A percentile compares a stretch with the other conserved stretches of the same genome.
These are phyloP conservation scores for Gallinago media DNA, from an alignment of 2,113 vertebrate species.

Conservation along the genomic window DNA sequence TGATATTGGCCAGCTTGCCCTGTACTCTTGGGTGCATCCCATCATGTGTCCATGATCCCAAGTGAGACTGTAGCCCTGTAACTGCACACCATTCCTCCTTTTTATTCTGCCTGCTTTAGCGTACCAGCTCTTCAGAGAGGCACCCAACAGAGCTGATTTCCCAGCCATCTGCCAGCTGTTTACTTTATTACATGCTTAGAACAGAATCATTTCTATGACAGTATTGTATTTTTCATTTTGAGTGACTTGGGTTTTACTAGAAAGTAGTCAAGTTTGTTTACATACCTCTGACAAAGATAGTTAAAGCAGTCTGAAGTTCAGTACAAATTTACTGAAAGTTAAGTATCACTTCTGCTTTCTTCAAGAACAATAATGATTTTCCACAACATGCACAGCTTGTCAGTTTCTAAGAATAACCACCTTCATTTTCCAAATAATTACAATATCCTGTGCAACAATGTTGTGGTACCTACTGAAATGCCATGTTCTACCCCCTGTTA, in stretches of 20 bases:
- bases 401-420: conserved; percentile 1
- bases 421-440: not conserved
- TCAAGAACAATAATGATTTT: not conserved
- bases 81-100: not conserved
- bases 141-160: not conserved
- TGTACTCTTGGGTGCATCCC: not conserved
- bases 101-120: not conserved
- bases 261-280: conserved; percentile 17
- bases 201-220: not conserved
- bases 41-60: fast-evolving
- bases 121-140: not conserved
- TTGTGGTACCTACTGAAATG: not conserved
- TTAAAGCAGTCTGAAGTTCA: not conserved
- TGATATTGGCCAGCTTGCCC: not conserved
- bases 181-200: not conserved
- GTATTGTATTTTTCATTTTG: not conserved
- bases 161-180: not conserved
- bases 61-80: not conserved
- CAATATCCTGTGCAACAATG: not conserved
- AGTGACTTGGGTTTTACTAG: not conserved
- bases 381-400: not conserved
- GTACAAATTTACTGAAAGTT: not conserved
- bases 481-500: not conserved
- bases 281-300: not conserved
- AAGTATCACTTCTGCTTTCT: conserved; percentile 59